A percentile compares a stretch with the other conserved stretches of the same genome.
Evolutionary conservation across 2,888 invertebrate species (phyloP).

Genomic region (Agrotis puta): DNA sequence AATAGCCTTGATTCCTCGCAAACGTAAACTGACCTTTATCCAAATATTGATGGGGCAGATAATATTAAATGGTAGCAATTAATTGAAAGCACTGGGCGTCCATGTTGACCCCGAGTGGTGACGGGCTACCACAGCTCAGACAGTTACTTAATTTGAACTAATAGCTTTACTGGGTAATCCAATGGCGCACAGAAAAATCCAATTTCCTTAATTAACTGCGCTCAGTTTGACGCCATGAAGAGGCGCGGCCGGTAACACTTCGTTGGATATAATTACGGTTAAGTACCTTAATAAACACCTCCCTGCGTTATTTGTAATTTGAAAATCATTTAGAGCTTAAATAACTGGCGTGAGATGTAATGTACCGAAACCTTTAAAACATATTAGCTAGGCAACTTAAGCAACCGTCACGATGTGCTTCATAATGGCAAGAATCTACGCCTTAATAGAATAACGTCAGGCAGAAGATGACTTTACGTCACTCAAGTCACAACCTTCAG

Average conservation of each 20-base stretch:
- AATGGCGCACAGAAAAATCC: slow-evolving; percentile 88
- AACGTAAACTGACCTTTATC: slow-evolving; percentile 2
- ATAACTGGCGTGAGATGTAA: too few relatives aligned
- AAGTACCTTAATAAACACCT: slow-evolving; percentile 72
- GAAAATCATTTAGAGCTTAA: slow-evolving; percentile 14
- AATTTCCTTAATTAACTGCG: slow-evolving; percentile 91
- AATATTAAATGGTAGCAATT: slow-evolving; percentile 56
- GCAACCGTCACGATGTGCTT: too few relatives aligned
- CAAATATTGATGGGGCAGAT: slow-evolving; percentile 42
- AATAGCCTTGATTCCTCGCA: background rate
- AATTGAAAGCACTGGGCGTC: slow-evolving; percentile 70
- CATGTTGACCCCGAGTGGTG: slow-evolving; percentile 69
- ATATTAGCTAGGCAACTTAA: too few relatives aligned
- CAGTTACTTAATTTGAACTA: slow-evolving; percentile 90
- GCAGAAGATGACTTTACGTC: too few relatives aligned
- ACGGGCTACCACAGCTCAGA: slow-evolving; percentile 74
- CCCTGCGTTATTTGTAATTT: slow-evolving; percentile 42
- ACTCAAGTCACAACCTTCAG: too few relatives aligned
- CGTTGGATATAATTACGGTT: slow-evolving; percentile 84
- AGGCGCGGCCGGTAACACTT: slow-evolving; percentile 87
- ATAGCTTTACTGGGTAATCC: slow-evolving; percentile 88
- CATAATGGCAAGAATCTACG: too few relatives aligned
- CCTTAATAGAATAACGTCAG: too few relatives aligned
- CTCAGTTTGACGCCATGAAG: slow-evolving; percentile 83
- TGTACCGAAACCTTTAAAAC: background rate